Base-by-base conservation (phyloP, 2,888 invertebrate genomes). In the Mamestra brassicae region DNA sequence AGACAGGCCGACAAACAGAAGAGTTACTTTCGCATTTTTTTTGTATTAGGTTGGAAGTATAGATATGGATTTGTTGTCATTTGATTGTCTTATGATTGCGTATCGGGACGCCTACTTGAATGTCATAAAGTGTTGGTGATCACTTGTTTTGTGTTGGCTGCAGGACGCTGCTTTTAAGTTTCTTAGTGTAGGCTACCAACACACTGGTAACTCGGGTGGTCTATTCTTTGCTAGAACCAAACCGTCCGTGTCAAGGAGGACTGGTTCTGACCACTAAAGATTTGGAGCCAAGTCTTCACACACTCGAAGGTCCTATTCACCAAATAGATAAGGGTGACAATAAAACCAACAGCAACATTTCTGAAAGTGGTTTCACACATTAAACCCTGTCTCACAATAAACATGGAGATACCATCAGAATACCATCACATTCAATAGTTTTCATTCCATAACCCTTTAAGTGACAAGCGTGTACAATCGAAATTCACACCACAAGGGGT, bases 401-500 rank as follows among this genome's bases (percentile, higher is more conserved):
- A 70, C 50, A 52, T 64, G 36, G 36, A 71, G 67, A 84, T 64
- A 70, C 55, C 76, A 78, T 84, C 81, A 75, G 71, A 74, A 83
- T 64, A 75, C 80, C 78, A 78, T 75, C 71, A 72, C 72, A 69
- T 78, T 78, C 72, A 73, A 78, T 69, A 71, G 68, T 76, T 64
- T 75, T 65, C n/a, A 76, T 72, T 65, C 52, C 71, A 62, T 68
- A 86, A 76, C 87, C 82, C 85, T 81, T 78, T 71, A 74, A 71
- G 67, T 77, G 67, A 80, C 54, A 69, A 77, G 66, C 80, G 78
- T 80, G 60, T 80, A 84, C 82, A 89, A 87, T 88, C 79, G 76
- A 81, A 81, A 86, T 78, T 78, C 71, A 81, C 80, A 83, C 77
- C 82, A 70, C 81, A 80, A 85, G 85, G 82, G 85, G 85, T 83